A percentile compares a stretch with the other conserved stretches of the same genome.
These are phyloP conservation scores for Oreochromis spilurus DNA, from an alignment of 2,113 vertebrate species.

Conservation along the genomic window DNA sequence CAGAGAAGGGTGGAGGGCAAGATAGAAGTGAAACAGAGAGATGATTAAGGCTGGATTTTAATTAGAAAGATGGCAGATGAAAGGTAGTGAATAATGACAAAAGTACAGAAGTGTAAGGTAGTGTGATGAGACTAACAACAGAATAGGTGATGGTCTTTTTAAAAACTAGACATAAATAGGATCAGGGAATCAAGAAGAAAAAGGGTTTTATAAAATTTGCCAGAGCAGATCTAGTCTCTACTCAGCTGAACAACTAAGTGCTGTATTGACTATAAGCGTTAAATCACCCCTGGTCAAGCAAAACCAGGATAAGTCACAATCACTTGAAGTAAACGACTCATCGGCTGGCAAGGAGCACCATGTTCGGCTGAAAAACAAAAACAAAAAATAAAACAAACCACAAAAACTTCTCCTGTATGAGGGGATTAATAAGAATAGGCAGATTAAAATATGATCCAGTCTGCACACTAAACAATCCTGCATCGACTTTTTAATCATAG, in stretches of 20 bases:
- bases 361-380: not conserved
- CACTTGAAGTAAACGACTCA: constrained; percentile 31
- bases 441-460: constrained; percentile 12
- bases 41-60: constrained; percentile 60
- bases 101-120: constrained; percentile 50
- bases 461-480: not conserved
- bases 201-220: constrained; percentile 16
- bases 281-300: constrained; percentile 25
- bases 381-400: not conserved
- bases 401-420: not conserved
- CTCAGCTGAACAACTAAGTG: constrained; percentile 18
- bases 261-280: not conserved
- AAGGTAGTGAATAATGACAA: constrained; percentile 48
- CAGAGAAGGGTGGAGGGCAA: not conserved
- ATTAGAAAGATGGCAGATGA: constrained; percentile 53
- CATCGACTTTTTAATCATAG: constrained; percentile 4
- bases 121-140: constrained; percentile 37
- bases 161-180: constrained; percentile 47
- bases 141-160: constrained; percentile 35
- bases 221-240: constrained; percentile 33
- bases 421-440: not conserved
- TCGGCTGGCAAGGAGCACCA: not conserved
- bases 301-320: constrained; percentile 38
- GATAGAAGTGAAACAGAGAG: constrained; percentile 29
- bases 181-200: constrained; percentile 12